A percentile compares a stretch with the other conserved stretches of the same genome.
Conservation (phyloP, 2,113 vertebrate species). For the human region GRCh38 chr9:100050501-100051000, state of each 20-base stretch:
- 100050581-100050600: neutral
- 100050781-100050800: neutral
- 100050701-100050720: neutral
- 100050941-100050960: neutral
- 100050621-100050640: neutral
- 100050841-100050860: neutral
- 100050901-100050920: constrained; percentile 23
- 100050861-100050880: neutral
- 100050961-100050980: constrained; percentile 46
- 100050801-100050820: constrained; percentile 21
- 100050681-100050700: neutral
- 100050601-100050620: neutral
- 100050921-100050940: constrained; percentile 36
- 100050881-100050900: neutral
- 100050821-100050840: neutral
- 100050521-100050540: neutral
- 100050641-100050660: neutral
- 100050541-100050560: neutral
- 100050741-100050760: neutral
- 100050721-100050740: neutral
- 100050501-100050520: neutral
- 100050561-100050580: neutral
- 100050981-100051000: constrained; percentile 13
- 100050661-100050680: neutral
- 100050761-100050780: constrained; percentile 20